Evolutionary conservation across 1,140 invertebrate species (phyloP), one percentile per base, ranked within the genome.

Genomic region (Cryptotermes secundus): DNA sequence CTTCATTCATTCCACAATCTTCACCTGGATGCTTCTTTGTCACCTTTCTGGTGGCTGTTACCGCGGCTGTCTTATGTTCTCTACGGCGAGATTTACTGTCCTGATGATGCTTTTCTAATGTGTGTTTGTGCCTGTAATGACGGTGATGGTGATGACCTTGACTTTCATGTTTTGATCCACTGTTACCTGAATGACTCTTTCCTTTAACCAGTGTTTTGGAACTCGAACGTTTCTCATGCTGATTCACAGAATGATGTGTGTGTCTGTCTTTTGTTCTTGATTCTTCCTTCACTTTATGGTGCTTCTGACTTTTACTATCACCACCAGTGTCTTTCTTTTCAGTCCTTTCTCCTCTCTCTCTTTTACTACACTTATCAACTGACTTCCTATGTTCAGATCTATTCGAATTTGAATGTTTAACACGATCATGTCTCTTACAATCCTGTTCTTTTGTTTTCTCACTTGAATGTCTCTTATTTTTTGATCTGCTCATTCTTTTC

Each of bases 331-430:
- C 38, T 53, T 53, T 82, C 38, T 36, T 81, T 35, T 81, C 22
- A 82, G 9, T 82, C 12, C 38, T 22, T 16, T 85, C 86, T 59
- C 85, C 85, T 24, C 7, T 86, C 83, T 85, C 87, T 49, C 45
- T 85, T 36, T 87, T 85, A 45, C 85, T 86, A 35, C 16, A 83
- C 49, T 87, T 85, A 24, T 19, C 12, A 59, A 6, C 26, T 6
- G 59, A 72, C 81, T 82, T 82, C 38, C 45, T 45, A 82, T 45
- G 38, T 31, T 31, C 81, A 26, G 38, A 82, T 53, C 31, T 82
- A 31, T 24, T 82, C 9, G 81, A 82, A 82, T 42, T 82, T 31
- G 38, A 45, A 42, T 42, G 38, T 82, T 45, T 84, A 38, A 84
- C 82, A 82, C 65, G 34, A 38, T 84, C 45, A 10, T 86, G 59